Percentiles rank a stretch among this genome's conserved stretches.
These are phyloP conservation scores for Ianthella basta DNA, from an alignment of 37 sponge, comb jelly and placozoan genomes.

Conservation along the genomic window DNA sequence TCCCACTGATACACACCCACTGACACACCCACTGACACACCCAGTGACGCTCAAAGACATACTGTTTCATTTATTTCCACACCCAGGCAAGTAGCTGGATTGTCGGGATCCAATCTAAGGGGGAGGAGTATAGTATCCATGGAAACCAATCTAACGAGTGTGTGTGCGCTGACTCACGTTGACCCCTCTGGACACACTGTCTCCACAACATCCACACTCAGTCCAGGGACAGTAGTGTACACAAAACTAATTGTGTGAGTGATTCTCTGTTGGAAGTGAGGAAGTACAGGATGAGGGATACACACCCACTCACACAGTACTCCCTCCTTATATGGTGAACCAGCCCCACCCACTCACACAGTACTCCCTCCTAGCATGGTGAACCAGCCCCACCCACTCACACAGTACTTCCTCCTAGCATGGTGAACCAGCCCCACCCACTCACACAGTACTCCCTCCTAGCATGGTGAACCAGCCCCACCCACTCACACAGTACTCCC, in stretches of 20 bases:
- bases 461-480: too few species aligned
- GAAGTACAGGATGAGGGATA: not conserved
- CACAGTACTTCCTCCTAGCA: too few species aligned
- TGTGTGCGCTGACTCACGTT: not conserved
- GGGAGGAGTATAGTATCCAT: not conserved
- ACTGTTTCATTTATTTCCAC: constrained; percentile 20
- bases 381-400: too few species aligned
- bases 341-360: too few species aligned
- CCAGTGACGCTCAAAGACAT: too few species aligned
- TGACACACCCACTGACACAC: too few species aligned
- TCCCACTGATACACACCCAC: too few species aligned
- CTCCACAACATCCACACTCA: not conserved
- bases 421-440: too few species aligned
- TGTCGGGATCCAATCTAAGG: not conserved
- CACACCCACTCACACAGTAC: not conserved
- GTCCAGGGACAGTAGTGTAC: not conserved
- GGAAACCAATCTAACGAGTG: not conserved
- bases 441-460: too few species aligned
- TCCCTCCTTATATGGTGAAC: not conserved
- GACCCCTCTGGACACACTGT: constrained; percentile 15
- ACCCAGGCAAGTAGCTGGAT: not conserved
- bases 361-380: too few species aligned
- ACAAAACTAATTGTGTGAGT: constrained; percentile 2
- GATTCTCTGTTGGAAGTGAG: not conserved
- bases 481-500: too few species aligned